Base-by-base conservation (phyloP, 2,888 invertebrate species). In the Agonopterix subpropinquella region DNA sequence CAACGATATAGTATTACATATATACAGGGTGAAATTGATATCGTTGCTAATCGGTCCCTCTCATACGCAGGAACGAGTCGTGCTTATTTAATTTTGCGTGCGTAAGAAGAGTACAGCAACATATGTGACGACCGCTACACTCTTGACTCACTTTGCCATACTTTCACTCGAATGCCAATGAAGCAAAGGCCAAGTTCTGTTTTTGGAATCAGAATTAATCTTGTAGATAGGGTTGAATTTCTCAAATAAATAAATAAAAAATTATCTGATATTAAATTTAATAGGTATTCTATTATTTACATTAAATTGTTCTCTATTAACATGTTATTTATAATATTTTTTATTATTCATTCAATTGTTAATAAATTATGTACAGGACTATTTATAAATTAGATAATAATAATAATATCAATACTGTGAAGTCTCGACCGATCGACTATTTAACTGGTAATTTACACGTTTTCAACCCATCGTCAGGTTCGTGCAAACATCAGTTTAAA, bases 271-370 rank as follows among this genome's bases (percentile, higher is more conserved):
- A 88, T 87, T 88, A 87, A 88, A 87, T 87, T 87, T 88, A 87
- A 87, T 88, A 84, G 80, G 80, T 84, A 85, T 72, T 86, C 87
- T 87, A 87, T 87, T 87, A 88, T 88, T 84, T 88, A 88, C 88
- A 88, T 83, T 85, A 85, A 86, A 86, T 86, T 86, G 87, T 87
- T 86, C 81, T 77, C 86, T 88, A 88, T 85, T 85, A 88, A 88
- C 87, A 88, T 82, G 79, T 84, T 85, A 84, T 85, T 87, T 87
- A 85, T 86, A 83, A 80, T 80, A 77, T 77, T 77, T 28, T 28
- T 51, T 69, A 71, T 80, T 73, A 77, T 80, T 84, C 73, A 83
- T 75, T 86, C 80, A 73, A 76, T 84, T 84, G 84, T 85, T 85
- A 86, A 86, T 88, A 86, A 86, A 85, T 83, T 87, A 88, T 88